These are phyloP conservation scores for Eurosta solidaginis DNA, from an alignment of 1,140 invertebrate genomes.

Conservation along the genomic window DNA sequence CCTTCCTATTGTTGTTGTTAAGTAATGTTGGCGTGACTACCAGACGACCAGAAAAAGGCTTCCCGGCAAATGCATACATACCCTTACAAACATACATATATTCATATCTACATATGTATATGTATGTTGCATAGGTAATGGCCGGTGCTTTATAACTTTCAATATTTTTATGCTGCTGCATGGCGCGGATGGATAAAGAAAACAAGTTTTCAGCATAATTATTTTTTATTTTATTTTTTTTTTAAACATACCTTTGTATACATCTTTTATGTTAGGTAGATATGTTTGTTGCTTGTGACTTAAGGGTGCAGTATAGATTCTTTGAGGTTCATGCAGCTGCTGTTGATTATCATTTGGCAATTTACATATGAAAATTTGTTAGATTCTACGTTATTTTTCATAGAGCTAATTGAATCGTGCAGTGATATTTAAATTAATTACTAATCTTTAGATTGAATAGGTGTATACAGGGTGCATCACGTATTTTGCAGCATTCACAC, in stretches of 20 bases:
- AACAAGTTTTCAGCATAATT: conserved; percentile 13
- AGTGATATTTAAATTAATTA: neutral
- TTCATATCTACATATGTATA: neutral
- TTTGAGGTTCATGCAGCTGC: neutral
- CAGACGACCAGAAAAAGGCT: conserved; percentile 15
- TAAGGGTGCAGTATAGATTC: neutral
- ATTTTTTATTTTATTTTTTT: neutral
- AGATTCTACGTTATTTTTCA: neutral
- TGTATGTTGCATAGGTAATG: neutral
- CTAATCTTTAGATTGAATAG: neutral
- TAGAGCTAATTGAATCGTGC: neutral
- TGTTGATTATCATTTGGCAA: conserved; percentile 8
- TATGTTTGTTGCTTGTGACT: neutral
- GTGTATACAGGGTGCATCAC: neutral
- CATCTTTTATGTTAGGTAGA: neutral
- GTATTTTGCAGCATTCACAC: too few relatives aligned
- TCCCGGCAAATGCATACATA: neutral
- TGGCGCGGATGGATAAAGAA: neutral
- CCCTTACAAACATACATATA: neutral
- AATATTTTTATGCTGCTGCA: neutral
- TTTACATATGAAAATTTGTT: neutral
- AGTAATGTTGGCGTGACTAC: neutral
- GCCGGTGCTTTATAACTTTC: neutral
- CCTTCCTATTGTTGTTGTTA: neutral
- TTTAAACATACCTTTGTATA: neutral